A percentile compares a stretch with the other conserved stretches of the same genome.
These are phyloP conservation scores for Silurus lanzhouensis DNA, from an alignment of 2,797 vertebrate genomes.

Conservation along the genomic window DNA sequence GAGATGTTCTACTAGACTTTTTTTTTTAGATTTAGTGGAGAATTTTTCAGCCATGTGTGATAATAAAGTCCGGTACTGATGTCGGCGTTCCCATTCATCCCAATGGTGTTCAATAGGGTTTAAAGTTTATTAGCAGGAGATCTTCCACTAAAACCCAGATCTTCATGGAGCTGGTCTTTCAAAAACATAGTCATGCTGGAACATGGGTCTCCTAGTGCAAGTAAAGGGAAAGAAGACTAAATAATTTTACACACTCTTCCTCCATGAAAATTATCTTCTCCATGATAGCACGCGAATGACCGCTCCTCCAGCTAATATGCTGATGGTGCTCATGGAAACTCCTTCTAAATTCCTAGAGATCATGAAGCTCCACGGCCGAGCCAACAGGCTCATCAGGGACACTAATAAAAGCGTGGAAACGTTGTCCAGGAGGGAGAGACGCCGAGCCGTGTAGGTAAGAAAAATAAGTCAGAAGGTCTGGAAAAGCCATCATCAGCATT, in stretches of 20 bases:
- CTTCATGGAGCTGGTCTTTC: too few species aligned
- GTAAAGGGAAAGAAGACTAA: too few species aligned
- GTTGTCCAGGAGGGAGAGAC: not conserved
- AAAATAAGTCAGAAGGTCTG: not conserved
- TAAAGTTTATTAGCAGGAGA: too few species aligned
- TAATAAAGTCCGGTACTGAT: too few species aligned
- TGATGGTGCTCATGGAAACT: not conserved
- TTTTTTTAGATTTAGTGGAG: too few species aligned
- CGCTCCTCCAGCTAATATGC: not conserved
- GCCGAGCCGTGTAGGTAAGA: not conserved
- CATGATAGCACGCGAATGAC: not conserved
- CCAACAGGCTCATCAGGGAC: not conserved
- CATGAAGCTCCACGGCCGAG: not conserved
- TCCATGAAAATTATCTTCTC: not conserved
- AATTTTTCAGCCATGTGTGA: too few species aligned
- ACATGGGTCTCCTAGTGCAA: too few species aligned
- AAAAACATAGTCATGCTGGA: too few species aligned
- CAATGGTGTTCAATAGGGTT: too few species aligned
- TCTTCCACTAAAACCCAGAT: too few species aligned
- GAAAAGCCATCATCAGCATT: slow-evolving; percentile 7
- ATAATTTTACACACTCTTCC: not conserved
- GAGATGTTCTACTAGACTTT: too few species aligned
- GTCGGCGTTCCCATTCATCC: too few species aligned
- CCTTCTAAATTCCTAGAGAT: not conserved
- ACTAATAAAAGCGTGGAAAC: not conserved